phyloP scores from a whole-genome alignment of 92 coral and sea anemone species.

The Actinostola sp. region DNA sequence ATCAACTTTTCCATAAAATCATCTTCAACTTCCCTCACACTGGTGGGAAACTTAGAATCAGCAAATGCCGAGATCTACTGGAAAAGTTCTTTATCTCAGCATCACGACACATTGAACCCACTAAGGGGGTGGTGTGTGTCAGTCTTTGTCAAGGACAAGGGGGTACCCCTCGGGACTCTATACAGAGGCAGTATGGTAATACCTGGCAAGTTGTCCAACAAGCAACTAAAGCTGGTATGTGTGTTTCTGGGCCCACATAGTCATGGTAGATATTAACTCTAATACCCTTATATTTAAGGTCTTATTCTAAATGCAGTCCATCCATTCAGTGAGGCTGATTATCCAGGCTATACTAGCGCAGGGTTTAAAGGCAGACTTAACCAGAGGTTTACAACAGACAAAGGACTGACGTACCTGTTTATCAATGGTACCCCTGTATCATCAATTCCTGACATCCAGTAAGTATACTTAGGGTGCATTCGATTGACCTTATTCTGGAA shows the following conservation, averaged over 20 bases:
- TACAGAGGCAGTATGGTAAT: constrained; percentile 84
- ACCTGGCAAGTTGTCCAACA: constrained; percentile 94
- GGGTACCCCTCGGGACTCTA: constrained; percentile 86
- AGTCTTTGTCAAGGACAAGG: constrained; percentile 98
- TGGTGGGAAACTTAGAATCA: constrained; percentile 94
- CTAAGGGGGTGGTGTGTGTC: constrained; percentile 83
- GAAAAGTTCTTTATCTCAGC: constrained; percentile 87
- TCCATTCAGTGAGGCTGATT: constrained; percentile 77
- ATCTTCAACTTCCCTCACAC: constrained; percentile 95
- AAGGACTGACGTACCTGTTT: constrained; percentile 88
- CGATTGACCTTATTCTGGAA: too few relatives aligned
- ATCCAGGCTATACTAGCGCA: constrained; percentile 79
- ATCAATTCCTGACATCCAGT: constrained; percentile 66
- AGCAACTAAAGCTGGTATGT: constrained; percentile 89
- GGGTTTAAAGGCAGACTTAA: constrained; percentile 85
- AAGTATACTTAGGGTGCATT: constrained; percentile 17
- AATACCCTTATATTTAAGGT: constrained; percentile 39
- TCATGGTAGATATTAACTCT: not conserved
- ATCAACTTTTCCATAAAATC: constrained; percentile 68
- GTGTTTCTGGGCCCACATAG: not conserved
- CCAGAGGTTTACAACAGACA: constrained; percentile 76
- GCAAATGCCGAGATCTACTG: constrained; percentile 75
- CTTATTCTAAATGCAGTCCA: constrained; percentile 70
- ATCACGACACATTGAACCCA: constrained; percentile 53
- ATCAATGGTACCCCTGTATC: constrained; percentile 67